Percentiles rank a stretch among this genome's conserved stretches.
These are phyloP conservation scores for Ondatra zibethicus DNA, from an alignment of 2,113 vertebrate genomes.

Conservation along the genomic window DNA sequence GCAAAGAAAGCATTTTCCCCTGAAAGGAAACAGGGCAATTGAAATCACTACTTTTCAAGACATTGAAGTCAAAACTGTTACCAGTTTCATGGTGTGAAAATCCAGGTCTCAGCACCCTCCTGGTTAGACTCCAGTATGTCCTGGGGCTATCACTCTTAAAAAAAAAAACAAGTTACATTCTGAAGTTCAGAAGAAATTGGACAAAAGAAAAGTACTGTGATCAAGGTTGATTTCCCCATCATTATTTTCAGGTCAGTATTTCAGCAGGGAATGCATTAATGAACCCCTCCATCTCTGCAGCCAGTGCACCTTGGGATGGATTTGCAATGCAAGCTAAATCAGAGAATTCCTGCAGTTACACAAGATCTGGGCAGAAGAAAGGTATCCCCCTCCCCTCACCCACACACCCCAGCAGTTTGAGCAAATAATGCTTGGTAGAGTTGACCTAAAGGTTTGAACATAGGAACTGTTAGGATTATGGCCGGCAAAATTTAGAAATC, in stretches of 20 bases:
- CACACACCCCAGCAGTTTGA: neutral
- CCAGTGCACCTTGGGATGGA: constrained; percentile 58
- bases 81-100: constrained; percentile 80
- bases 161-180: constrained; percentile 53
- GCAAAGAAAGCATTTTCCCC: constrained; percentile 83
- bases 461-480: constrained; percentile 58
- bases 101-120: constrained; percentile 54
- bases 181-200: constrained; percentile 73
- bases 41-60: constrained; percentile 82
- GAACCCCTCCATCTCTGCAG: constrained; percentile 59
- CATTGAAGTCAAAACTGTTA: constrained; percentile 81
- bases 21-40: constrained; percentile 80
- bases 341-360: constrained; percentile 64
- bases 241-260: constrained; percentile 69
- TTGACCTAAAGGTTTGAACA: constrained; percentile 57
- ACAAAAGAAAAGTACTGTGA: constrained; percentile 37
- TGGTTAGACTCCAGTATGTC: constrained; percentile 65
- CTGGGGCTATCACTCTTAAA: constrained; percentile 50
- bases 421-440: constrained; percentile 60
- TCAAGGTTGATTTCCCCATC: constrained; percentile 69
- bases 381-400: neutral
- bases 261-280: constrained; percentile 72
- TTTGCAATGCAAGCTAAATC: constrained; percentile 62
- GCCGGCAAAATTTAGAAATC: constrained; percentile 38
- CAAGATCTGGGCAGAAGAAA: constrained; percentile 57